Evolutionary conservation across 2,113 vertebrate genomes (phyloP).

Genomic region (Ailuropoda melanoleuca): DNA sequence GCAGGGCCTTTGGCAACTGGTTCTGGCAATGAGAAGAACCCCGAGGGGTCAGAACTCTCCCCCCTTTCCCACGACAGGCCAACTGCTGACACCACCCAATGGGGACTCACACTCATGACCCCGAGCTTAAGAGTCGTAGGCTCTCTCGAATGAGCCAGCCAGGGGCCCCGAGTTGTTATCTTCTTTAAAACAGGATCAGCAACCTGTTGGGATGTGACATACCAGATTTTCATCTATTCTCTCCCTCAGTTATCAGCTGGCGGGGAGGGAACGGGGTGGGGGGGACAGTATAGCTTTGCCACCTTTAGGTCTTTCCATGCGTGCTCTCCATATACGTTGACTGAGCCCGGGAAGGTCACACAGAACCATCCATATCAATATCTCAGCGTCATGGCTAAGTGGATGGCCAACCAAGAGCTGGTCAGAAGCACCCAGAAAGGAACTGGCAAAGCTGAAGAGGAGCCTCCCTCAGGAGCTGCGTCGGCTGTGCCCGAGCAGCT

Average conservation of each 20-base stretch:
- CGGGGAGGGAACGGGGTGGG: neutral
- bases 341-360: neutral
- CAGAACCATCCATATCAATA: neutral
- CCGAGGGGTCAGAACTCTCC: neutral
- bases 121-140: neutral
- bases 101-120: neutral
- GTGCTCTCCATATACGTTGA: neutral
- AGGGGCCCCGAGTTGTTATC: accelerated
- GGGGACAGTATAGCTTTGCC: neutral
- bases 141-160: neutral
- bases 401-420: neutral
- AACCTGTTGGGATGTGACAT: neutral
- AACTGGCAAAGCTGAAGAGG: neutral
- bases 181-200: neutral
- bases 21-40: slow-evolving; percentile 83
- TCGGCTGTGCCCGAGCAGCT: neutral
- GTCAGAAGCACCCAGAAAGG: neutral
- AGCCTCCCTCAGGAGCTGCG: neutral
- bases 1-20: slow-evolving; percentile 84
- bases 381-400: neutral
- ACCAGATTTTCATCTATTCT: neutral
- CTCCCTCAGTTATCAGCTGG: neutral
- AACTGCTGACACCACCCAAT: neutral
- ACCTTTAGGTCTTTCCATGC: neutral
- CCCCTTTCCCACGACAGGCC: neutral